These are phyloP conservation scores for Pseudomyrmex concolor DNA, from an alignment of 1,140 invertebrate genomes.

Conservation along the genomic window DNA sequence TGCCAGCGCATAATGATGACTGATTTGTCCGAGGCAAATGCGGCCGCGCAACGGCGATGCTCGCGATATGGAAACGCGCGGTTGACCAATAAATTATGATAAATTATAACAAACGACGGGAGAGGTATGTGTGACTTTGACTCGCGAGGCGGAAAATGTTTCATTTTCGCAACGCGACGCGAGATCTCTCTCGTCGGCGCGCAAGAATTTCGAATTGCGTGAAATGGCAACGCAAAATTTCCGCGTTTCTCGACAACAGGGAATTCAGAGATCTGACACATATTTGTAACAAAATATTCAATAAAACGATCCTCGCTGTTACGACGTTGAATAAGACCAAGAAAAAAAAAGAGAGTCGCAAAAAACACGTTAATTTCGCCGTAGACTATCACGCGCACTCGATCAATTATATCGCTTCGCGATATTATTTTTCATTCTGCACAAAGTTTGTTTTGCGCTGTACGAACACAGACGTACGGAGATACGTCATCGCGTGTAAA, in stretches of 20 bases:
- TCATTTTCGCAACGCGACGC: constrained; percentile 14
- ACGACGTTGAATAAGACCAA: too few species aligned
- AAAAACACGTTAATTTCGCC: too few species aligned
- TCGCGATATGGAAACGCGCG: constrained; percentile 72
- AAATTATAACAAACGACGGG: constrained; percentile 61
- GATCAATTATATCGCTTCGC: too few species aligned
- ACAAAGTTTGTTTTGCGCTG: constrained; percentile 14
- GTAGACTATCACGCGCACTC: too few species aligned
- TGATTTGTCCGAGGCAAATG: constrained; percentile 69
- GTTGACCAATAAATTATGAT: constrained; percentile 77
- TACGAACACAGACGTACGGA: background rate
- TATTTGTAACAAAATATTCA: constrained; percentile 6
- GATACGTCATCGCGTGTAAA: constrained; percentile 2
- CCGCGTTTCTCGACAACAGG: background rate
- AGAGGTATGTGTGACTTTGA: constrained; percentile 50
- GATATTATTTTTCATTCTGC: too few species aligned
- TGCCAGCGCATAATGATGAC: constrained; percentile 74
- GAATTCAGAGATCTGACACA: background rate
- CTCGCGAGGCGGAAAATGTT: constrained; percentile 48
- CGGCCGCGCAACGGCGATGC: constrained; percentile 24
- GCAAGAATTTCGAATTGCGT: constrained; percentile 25
- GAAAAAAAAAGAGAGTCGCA: too few species aligned
- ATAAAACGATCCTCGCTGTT: too few species aligned
- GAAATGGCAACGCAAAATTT: background rate
- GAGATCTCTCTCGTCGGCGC: constrained; percentile 6